These are phyloP conservation scores for Syrphus vitripennis DNA, from an alignment of 2,888 invertebrate genomes.

Conservation along the genomic window DNA sequence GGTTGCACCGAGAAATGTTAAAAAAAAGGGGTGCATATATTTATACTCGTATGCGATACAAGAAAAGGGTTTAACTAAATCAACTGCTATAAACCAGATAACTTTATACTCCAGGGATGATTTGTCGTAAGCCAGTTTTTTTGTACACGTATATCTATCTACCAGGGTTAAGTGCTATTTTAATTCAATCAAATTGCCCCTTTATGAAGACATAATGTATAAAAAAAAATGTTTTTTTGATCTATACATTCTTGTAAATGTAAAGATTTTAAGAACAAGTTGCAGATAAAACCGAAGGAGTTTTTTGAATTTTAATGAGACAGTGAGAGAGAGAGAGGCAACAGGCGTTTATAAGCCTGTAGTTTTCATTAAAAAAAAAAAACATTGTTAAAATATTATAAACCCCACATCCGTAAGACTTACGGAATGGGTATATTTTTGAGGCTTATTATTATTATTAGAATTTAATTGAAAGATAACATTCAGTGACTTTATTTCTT, in stretches of 20 bases:
- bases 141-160: neutral
- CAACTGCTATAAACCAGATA: conserved; percentile 33
- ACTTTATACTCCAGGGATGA: conserved; percentile 47
- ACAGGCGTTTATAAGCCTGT: too few relatives aligned
- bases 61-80: conserved; percentile 39
- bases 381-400: too few relatives aligned
- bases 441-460: too few relatives aligned
- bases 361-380: too few relatives aligned
- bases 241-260: neutral
- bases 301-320: neutral
- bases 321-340: too few relatives aligned
- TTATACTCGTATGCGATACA: conserved; percentile 8
- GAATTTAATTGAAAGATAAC: too few relatives aligned
- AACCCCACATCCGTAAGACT: too few relatives aligned
- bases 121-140: conserved; percentile 45
- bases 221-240: neutral
- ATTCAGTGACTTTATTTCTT: too few relatives aligned
- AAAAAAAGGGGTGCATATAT: conserved; percentile 60
- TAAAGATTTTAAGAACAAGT: neutral
- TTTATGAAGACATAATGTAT: conserved; percentile 13
- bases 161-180: conserved; percentile 50
- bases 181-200: conserved; percentile 61
- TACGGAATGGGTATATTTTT: too few relatives aligned
- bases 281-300: neutral
- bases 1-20: conserved; percentile 33